phyloP scores from a whole-genome alignment of 2,113 vertebrate species.

The Struthio camelus region DNA sequence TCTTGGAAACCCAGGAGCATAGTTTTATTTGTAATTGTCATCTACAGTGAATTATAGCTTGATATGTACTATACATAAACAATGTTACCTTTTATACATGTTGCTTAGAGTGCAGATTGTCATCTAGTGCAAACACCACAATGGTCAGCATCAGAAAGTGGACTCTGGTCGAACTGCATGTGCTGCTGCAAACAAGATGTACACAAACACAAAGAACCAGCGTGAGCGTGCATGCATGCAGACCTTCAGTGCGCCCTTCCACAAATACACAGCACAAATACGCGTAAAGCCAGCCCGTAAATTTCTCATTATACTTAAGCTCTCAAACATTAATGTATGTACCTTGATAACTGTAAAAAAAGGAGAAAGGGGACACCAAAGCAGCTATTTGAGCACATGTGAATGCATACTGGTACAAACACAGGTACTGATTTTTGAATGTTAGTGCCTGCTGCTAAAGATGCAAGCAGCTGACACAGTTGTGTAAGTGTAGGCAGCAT shows the following conservation, averaged over 20 bases:
- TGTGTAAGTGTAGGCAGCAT: not conserved
- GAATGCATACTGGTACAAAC: fast-evolving
- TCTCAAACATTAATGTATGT: not conserved
- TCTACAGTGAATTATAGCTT: conserved; percentile 76
- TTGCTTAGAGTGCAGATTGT: not conserved
- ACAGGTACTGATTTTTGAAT: not conserved
- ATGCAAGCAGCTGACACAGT: not conserved
- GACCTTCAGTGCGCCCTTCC: not conserved
- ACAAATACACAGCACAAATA: not conserved
- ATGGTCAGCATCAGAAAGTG: not conserved
- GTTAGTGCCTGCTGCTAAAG: not conserved
- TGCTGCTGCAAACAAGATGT: not conserved
- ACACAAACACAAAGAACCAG: not conserved
- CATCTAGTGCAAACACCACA: not conserved
- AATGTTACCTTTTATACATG: conserved; percentile 48
- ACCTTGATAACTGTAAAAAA: not conserved
- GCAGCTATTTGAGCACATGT: not conserved
- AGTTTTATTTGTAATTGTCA: conserved; percentile 78
- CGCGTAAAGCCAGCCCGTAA: not conserved
- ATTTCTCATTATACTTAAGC: not conserved
- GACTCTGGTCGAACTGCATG: not conserved
- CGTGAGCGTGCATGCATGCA: not conserved
- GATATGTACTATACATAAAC: conserved; percentile 63
- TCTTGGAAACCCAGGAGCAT: conserved; percentile 77
- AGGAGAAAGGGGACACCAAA: not conserved